Base-by-base conservation (phyloP, 2,888 invertebrate species). In the Chironomus riparius region DNA sequence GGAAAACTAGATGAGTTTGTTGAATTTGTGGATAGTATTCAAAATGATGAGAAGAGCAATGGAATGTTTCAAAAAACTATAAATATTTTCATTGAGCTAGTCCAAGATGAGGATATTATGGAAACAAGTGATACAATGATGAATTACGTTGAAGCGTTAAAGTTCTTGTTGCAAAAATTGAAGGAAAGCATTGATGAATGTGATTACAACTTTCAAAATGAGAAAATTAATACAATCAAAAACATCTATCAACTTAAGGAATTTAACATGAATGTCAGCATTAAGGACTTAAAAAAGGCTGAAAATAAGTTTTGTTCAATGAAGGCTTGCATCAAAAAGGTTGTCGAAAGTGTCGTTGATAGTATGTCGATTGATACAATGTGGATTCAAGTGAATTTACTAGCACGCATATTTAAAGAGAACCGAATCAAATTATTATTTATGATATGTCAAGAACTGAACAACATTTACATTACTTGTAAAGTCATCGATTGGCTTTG, bases 1-100 rank as follows among this genome's bases (percentile, higher is more conserved):
- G 83, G 83, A 2, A 81, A 82, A 70, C 79, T 82, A 5, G 82
- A 83, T 22, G 78, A 78, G 75, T 82, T 83, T 0, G 79, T 81
- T 28, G 79, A 81, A 38, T 83, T 81, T 78, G 81, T 81, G 28
- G 81, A 82, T 77, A 79, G 78, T 2, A 78, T 84, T 0, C 79
- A 77, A 3, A 77, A 76, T 1, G 80, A 68, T 1, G 5, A 22
- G 2, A 68, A 74, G 3, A 47, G 22, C 13, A 7, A 2, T 56
- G 15, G 13, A 18, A n/a, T 24, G 18, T 15, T 21, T 62, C n/a
- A 47, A n/a, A 24, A 4, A 73, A 38, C 21, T 73, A 18, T 62
- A 13, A 13, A 21, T 18, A 50, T 18, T 7, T 68, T 28, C 65
- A 65, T 65, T 21, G 13, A 69, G 1, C 12, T 38, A 2, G 21